phyloP scores from a whole-genome alignment of 1,140 invertebrate genomes.

The Sycophila sp. region DNA sequence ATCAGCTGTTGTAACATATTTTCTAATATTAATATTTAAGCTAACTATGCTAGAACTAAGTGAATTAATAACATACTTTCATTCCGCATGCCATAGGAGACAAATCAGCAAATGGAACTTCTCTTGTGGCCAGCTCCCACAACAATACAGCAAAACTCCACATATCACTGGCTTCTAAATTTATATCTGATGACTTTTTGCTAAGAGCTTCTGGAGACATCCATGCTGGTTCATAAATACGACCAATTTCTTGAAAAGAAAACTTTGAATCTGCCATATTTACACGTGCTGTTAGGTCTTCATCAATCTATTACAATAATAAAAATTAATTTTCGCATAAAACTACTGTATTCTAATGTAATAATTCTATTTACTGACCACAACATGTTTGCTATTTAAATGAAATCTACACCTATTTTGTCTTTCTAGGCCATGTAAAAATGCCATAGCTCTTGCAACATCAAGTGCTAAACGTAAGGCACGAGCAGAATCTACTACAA shows the following conservation, averaged over 20 bases:
- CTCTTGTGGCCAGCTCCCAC: slow-evolving; percentile 96
- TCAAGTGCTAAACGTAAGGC: slow-evolving; percentile 93
- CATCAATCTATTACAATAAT: slow-evolving; percentile 81
- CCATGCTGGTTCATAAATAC: slow-evolving; percentile 95
- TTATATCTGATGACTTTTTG: slow-evolving; percentile 89
- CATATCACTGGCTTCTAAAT: slow-evolving; percentile 97
- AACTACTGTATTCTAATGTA: no score
- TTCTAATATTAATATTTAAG: not conserved
- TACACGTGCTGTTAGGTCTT: slow-evolving; percentile 95
- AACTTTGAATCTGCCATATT: slow-evolving; percentile 99
- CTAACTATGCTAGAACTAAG: no score
- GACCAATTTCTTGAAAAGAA: slow-evolving; percentile 95
- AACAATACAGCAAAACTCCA: slow-evolving; percentile 98
- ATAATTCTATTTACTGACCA: slow-evolving; percentile 73
- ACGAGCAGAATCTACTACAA: slow-evolving; percentile 95
- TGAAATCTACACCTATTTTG: slow-evolving; percentile 88
- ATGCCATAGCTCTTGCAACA: slow-evolving; percentile 95
- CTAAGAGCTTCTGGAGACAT: slow-evolving; percentile 96
- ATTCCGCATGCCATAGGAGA: slow-evolving; percentile 99
- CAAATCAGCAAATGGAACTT: slow-evolving; percentile 96
- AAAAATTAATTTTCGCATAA: slow-evolving; percentile 4
- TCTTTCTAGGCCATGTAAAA: slow-evolving; percentile 92
- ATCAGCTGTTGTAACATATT: no score
- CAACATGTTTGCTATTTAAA: slow-evolving; percentile 95
- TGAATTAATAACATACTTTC: slow-evolving; percentile 88